Evolutionary conservation across 2,888 invertebrate species (phyloP), one percentile per base, ranked within the genome.

Genomic region (Balanococcus diminutus): DNA sequence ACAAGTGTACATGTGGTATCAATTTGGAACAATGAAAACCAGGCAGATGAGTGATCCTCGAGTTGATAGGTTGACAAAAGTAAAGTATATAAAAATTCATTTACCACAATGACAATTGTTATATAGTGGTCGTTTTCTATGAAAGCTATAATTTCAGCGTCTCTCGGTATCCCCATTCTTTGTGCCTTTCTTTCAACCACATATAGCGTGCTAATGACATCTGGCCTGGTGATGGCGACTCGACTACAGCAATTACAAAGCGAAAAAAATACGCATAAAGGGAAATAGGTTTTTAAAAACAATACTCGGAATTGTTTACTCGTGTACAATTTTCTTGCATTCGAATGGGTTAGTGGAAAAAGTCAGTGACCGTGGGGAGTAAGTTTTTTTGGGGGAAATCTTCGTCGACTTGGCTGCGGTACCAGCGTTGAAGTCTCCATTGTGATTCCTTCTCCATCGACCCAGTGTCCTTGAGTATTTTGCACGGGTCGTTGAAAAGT

Each of bases 151-250:
- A 32, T 79, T 79, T 79, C 16, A 19, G 32, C 6, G 19, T 79
- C 9, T 36, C 75, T 31, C 67, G 1, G 67, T 56, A 19, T 19
- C 75, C 61, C 11, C n/a, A 61, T 32, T 28, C 67, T 72, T 8
- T 22, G 8, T 11, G 4, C 28, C 32, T 75, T 79, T 79, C 75
- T 79, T 79, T 36, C 16, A 19, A 79, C 75, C 36, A 36, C 36
- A 36, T 25, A 61, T 36, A 9, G 36, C n/a, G 36, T 79, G 36
- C 36, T 79, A 79, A 79, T 79, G 75, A 79, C 75, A 79, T 79
- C 32, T 79, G 75, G n/a, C n/a, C n/a, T n/a, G n/a, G n/a, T n/a
- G n/a, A n/a, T n/a, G n/a, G 36, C 75, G 32, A 79, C 32, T 79
- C n/a, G n/a, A n/a, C n/a, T n/a, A n/a, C n/a, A n/a, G n/a, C n/a